phyloP scores from a whole-genome alignment of 2,888 invertebrate species.

The Dynastes tityus region DNA sequence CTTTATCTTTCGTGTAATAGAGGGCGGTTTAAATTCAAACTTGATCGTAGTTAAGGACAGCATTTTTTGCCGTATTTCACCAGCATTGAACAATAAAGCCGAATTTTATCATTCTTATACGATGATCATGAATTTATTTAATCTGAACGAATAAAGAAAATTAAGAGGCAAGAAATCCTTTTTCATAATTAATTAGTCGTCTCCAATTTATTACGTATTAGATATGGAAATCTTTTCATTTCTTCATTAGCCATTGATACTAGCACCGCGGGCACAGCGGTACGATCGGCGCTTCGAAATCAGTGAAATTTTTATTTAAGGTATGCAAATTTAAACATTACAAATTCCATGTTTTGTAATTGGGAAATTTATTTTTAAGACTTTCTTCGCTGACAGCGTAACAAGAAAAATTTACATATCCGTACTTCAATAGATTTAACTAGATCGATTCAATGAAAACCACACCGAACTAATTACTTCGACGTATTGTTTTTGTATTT shows the following conservation, averaged over 20 bases:
- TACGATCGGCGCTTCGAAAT: slow-evolving; percentile 24
- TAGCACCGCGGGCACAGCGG: not conserved
- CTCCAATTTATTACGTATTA: slow-evolving; percentile 51
- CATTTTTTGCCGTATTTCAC: too few species aligned
- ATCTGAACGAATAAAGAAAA: not conserved
- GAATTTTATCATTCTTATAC: not conserved
- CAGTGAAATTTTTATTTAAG: slow-evolving; percentile 36
- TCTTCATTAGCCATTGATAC: slow-evolving; percentile 53
- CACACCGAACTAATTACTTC: too few species aligned
- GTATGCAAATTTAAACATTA: slow-evolving; percentile 51
- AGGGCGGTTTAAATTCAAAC: too few species aligned
- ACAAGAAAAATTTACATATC: slow-evolving; percentile 43
- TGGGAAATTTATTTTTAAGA: slow-evolving; percentile 58
- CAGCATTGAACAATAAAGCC: too few species aligned
- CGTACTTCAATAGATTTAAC: slow-evolving; percentile 21
- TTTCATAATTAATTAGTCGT: slow-evolving; percentile 48
- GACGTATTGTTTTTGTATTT: too few species aligned
- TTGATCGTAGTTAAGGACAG: too few species aligned
- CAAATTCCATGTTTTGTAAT: slow-evolving; percentile 59
- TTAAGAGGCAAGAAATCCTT: too few species aligned
- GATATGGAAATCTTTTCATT: slow-evolving; percentile 52
- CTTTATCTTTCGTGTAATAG: too few species aligned
- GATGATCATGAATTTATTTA: slow-evolving; percentile 2
- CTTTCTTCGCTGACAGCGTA: slow-evolving; percentile 24
- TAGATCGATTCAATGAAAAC: not conserved